A percentile compares a stretch with the other conserved stretches of the same genome.
Evolutionary conservation across 2,113 vertebrate species (phyloP).

Genomic region (Silurus glanis): DNA sequence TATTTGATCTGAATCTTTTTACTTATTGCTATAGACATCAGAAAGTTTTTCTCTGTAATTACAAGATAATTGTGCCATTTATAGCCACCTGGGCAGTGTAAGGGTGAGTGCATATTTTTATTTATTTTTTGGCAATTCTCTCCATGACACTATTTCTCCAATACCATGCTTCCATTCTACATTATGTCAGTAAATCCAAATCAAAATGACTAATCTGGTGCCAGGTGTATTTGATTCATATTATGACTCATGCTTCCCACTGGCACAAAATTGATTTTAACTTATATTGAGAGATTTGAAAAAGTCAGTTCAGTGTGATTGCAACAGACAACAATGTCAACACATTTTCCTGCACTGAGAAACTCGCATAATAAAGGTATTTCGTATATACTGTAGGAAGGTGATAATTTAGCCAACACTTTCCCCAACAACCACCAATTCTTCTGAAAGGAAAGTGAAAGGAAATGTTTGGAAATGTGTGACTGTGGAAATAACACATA

Average conservation of each 20-base stretch:
- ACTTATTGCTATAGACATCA: background rate
- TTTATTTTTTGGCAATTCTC: background rate
- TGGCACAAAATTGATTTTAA: background rate
- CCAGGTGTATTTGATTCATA: background rate
- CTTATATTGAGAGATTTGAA: background rate
- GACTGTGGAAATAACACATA: background rate
- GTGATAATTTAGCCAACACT: background rate
- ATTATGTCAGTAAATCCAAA: background rate
- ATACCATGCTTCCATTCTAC: background rate
- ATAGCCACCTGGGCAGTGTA: background rate
- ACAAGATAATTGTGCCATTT: background rate
- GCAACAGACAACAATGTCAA: background rate
- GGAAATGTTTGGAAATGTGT: conserved; percentile 6
- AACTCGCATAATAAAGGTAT: background rate
- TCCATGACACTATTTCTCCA: background rate
- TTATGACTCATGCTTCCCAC: background rate
- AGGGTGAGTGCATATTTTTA: background rate
- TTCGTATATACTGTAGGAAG: background rate
- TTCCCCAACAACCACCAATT: background rate
- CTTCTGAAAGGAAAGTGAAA: background rate
- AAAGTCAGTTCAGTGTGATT: background rate
- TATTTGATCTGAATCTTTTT: background rate
- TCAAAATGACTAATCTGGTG: background rate
- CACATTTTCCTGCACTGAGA: background rate
- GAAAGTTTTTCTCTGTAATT: background rate